Evolutionary conservation across 64 coral and sea anemone species (phyloP), one percentile per base, ranked within the genome.

Genomic region (Montipora foliosa): DNA sequence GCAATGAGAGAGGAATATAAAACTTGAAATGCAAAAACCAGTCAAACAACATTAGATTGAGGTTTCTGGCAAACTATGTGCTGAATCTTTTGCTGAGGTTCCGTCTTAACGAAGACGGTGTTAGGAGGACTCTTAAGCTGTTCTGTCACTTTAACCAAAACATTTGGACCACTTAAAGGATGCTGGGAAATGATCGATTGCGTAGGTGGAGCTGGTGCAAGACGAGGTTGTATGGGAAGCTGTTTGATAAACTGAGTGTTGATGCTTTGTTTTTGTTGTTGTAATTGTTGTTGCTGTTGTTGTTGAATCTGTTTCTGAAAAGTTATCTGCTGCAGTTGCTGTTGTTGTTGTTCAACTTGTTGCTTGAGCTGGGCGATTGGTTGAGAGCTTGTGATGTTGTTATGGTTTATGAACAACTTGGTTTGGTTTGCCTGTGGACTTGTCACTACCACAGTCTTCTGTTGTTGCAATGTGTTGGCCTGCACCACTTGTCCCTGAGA

Each of bases 21-120:
- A 7, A 51, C 8, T 14, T 10, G 9, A 69, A 8, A 64, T 64
- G 52, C 52, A 68, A 13, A 6, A 72, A 37, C n/a, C 19, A 58
- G 74, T 97, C 93, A 97, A 47, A 93, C 96, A 83, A 97, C 96
- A 89, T 97, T 97, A 61, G 96, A 97, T 77, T 97, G 96, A 73
- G 96, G 96, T 74, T 97, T 97, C 20, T 95, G 95, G 1, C 83
- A 75, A 11, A 97, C 95, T 2, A 92, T 79, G 37, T 89, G 88
- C 67, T 97, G 93, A n/a, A 97, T 74, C 60, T 93, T 93, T 91
- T 93, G 92, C 11, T 84, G 93, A 10, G 93, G 51, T 44, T 97
- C 96, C 10, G 70, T 95, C 62, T 90, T 97, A 4, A 83, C 96
- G 75, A 97, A 97, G n/a, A 97, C 96, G n/a, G 96, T 58, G 21